Evolutionary conservation across 2,797 vertebrate genomes (phyloP).

Genomic region (Crocidura indochinensis): DNA sequence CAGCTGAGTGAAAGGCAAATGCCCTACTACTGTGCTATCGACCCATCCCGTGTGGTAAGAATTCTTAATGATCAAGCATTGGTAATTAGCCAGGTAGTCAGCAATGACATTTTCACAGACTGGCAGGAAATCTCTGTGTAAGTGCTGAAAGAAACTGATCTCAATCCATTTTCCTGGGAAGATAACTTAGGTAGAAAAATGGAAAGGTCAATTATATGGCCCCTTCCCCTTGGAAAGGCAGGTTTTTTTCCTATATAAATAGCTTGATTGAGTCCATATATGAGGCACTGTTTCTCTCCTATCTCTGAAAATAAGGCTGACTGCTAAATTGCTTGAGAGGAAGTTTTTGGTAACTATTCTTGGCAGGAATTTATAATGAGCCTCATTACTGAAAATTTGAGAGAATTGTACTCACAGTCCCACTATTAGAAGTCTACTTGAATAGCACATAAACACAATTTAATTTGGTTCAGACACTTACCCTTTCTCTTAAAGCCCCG

Average conservation of each 20-base stretch:
- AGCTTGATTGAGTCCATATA: not conserved
- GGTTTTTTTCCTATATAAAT: not conserved
- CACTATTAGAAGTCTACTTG: not conserved
- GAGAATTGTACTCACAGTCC: not conserved
- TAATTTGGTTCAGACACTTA: conserved; percentile 83
- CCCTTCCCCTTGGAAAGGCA: not conserved
- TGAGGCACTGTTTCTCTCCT: not conserved
- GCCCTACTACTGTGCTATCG: no score
- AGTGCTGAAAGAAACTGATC: not conserved
- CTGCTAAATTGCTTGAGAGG: no score
- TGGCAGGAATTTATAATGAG: not conserved
- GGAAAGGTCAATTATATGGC: no score
- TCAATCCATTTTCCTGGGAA: not conserved
- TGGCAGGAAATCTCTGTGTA: no score
- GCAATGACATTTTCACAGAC: not conserved
- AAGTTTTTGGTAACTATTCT: no score
- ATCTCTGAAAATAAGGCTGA: not conserved
- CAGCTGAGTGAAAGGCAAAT: no score
- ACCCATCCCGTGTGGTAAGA: no score
- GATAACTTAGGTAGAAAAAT: not conserved
- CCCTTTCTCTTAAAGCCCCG: conserved; percentile 89
- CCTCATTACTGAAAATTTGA: not conserved
- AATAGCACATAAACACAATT: not conserved
- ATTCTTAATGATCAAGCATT: not conserved
- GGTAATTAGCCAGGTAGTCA: not conserved